These are phyloP conservation scores for Harpegnathos saltator DNA, from an alignment of 1,140 invertebrate species.

Conservation along the genomic window DNA sequence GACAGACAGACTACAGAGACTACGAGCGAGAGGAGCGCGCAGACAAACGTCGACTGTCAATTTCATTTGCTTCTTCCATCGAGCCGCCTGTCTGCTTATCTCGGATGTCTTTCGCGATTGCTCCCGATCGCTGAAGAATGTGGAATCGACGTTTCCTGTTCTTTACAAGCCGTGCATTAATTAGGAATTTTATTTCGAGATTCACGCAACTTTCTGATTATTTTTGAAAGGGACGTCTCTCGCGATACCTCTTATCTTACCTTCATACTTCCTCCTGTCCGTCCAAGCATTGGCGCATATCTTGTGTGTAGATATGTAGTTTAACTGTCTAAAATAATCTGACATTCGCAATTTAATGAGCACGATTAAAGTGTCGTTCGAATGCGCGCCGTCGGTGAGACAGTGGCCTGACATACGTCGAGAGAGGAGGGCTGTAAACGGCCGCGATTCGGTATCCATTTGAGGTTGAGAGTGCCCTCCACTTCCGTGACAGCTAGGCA, in stretches of 20 bases:
- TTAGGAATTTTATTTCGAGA: constrained; percentile 33
- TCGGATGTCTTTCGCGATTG: constrained; percentile 61
- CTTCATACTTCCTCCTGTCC: not conserved
- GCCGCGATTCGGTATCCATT: constrained; percentile 80
- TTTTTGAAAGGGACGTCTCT: constrained; percentile 1
- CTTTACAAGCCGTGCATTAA: constrained; percentile 29
- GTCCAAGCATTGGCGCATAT: constrained; percentile 36
- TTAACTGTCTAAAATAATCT: not conserved
- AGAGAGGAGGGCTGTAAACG: constrained; percentile 71
- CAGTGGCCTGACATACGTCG: constrained; percentile 30
- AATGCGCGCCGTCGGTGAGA: constrained; percentile 11
- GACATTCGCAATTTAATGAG: constrained; percentile 14
- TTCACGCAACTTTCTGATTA: constrained; percentile 2
- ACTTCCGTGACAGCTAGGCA: constrained; percentile 81
- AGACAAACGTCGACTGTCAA: constrained; percentile 83
- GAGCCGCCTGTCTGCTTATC: constrained; percentile 59
- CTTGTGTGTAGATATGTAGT: constrained; percentile 6
- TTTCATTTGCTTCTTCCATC: constrained; percentile 76
- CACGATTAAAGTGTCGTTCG: constrained; percentile 64
- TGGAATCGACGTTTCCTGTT: constrained; percentile 51
- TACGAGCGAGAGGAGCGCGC: constrained; percentile 67
- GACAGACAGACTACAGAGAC: constrained; percentile 79
- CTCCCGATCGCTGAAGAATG: constrained; percentile 27
- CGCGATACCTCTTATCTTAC: not conserved
- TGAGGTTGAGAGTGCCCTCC: constrained; percentile 72